Base-by-base conservation (phyloP, 2,888 invertebrate species). In the Seira sanloemensis region DNA sequence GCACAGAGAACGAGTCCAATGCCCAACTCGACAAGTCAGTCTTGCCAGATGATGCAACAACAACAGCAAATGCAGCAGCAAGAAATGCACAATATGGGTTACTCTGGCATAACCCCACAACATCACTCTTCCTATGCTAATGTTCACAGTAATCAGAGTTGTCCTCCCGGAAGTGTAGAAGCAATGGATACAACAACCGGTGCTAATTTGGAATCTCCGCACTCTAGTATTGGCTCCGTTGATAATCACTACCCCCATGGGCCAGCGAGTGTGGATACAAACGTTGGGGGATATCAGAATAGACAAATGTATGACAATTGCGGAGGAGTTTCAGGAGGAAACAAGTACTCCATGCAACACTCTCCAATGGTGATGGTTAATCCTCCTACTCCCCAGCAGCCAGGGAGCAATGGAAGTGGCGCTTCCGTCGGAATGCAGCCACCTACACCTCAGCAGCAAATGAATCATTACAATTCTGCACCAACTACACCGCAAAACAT, bases 61-160 rank as follows among this genome's bases (percentile, higher is more conserved):
- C 85, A 86, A 54, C 87, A 86, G 46, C 84, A 84, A 5, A 83
- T 85, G 16, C 83, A 79, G 24, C 87, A 86, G 21, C 85, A 86
- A 24, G 86, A 88, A 66, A 86, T 86, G 88, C 86, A 86, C 23
- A 88, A 89, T 23, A 89, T 89, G 89, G 89, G 88, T 2, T 88
- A 89, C 58, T 84, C 88, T 1, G 79, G 85, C 46, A 77, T 87
- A 84, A 88, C 87, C 5, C 86, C 87, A 9, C 87, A 87, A 16
- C 85, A 86, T 73, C 79, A 79, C 27, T 81, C 84, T 23, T 25
- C 66, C 1, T 89, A 89, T 75, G 78, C 66, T 9, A 84, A 85
- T 74, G 89, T 89, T 19, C 89, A 88, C 69, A 89, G 88, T 58
- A 89, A 89, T 78, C 89, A 89, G 68, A 86, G 87, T 19, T 88